Evolutionary conservation across 2,113 vertebrate genomes (phyloP), one percentile per base, ranked within the genome.

Genomic region (Zapus hudsonius): DNA sequence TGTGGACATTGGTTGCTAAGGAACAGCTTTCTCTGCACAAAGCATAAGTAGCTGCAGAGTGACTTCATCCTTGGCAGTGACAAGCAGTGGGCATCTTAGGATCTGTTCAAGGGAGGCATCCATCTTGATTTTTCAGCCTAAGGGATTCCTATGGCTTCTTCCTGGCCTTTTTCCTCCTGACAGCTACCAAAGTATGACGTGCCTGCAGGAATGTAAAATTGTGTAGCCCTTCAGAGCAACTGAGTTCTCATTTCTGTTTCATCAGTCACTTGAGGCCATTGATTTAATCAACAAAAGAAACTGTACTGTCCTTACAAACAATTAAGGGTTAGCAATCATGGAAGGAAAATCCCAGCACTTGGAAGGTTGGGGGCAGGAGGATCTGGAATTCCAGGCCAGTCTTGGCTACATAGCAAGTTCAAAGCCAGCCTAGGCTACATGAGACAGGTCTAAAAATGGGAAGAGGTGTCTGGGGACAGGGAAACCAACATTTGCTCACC

Each of bases 1-100:
- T 98, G 98, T 98, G 98, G 97, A 97, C 95, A 96, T 89, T 38
- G 97, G 99, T 99, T 99, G 99, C 99, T 99, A 99, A 98, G 99
- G 95, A 99, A 99, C 99, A 97, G 98, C 95, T 98, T 98, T 97
- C 98, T 98, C 98, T 29, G 97, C 98, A 98, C 98, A 97, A 98
- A 97, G 97, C 97, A 95, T 82, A 97, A 97, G 97, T 98, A 97
- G 96, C 94, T 95, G 96, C 82, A 98, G 84, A 97, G 96, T 98
- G 98, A 98, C 98, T 98, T 99, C 98, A 98, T 97, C 97, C 96
- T 95, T 97, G 94, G 97, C 93, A 80, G 86, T 95, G 94, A 93
- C 75, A 94, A 92, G 86, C 78, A 89, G 95, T 94, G 95, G 95
- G 92, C 94, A 84, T 91, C 96, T 94, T 94, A 95, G 95, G 95